Conservation (phyloP, 2,888 invertebrate genomes). For the Xanthia togata region DNA sequence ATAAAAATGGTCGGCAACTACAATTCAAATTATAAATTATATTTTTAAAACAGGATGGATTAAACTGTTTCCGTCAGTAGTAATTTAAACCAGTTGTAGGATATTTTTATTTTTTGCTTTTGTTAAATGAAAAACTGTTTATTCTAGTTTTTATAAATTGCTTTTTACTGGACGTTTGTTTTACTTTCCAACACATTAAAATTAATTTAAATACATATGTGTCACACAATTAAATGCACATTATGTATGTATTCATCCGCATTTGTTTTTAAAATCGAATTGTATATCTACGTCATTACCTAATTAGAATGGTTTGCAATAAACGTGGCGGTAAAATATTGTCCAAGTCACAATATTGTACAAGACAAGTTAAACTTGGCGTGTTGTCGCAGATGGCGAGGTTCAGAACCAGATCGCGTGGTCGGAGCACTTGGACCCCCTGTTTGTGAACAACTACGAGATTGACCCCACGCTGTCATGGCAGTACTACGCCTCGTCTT, state of each 20-base stretch:
- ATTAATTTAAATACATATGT: neutral
- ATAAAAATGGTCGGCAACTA: slow-evolving; percentile 50
- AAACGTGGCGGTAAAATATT: slow-evolving; percentile 41
- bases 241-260: neutral
- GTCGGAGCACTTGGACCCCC: slow-evolving; percentile 97
- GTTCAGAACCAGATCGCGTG: slow-evolving; percentile 97
- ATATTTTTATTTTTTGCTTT: slow-evolving; percentile 9
- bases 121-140: slow-evolving; percentile 19
- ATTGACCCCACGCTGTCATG: slow-evolving; percentile 98
- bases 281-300: slow-evolving; percentile 3
- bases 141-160: slow-evolving; percentile 34
- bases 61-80: slow-evolving; percentile 39
- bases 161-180: neutral
- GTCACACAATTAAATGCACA: neutral
- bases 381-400: slow-evolving; percentile 91
- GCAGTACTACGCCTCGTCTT: slow-evolving; percentile 99
- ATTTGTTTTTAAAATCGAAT: neutral
- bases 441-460: slow-evolving; percentile 97
- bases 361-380: slow-evolving; percentile 24
- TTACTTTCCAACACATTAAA: neutral
- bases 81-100: slow-evolving; percentile 31
- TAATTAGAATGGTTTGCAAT: slow-evolving; percentile 20
- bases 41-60: slow-evolving; percentile 48
- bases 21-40: slow-evolving; percentile 41
- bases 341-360: slow-evolving; percentile 23